Evolutionary conservation across 2,888 invertebrate genomes (phyloP), one percentile per base, ranked within the genome.

Genomic region (Aphodius sticticus): DNA sequence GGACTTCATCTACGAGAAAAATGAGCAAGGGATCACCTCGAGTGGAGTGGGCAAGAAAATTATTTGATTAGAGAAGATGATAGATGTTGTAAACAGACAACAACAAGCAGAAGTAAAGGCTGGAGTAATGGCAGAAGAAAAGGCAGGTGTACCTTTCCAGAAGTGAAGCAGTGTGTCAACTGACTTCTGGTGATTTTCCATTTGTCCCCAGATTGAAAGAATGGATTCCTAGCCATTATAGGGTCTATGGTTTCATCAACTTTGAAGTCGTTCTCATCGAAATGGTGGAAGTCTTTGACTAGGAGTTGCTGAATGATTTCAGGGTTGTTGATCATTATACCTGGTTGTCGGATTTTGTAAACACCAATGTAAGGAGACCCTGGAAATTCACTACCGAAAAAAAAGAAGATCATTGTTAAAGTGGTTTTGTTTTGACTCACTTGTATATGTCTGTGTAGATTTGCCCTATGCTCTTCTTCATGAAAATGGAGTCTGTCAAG

Each of bases 181-280:
- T 90, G 90, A 0, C 87, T 85, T 6, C 92, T 87, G 0, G 89
- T 85, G 0, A 87, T 86, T 80, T 91, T 91, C 92, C 92, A 91
- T 81, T 88, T 85, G 14, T 89, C 86, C 0, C 91, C 90, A 12
- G 87, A 88, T 26, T 91, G 81, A 0, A 86, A 80, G 81, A 92
- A 91, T 0, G 91, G 90, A 86, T 91, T 90, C 74, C 89, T 88
- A 1, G 88, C 88, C 6, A 90, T 84, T 6, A 92, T 83, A 0
- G 89, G 90, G 78, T 92, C 92, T 0, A 84, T 81, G 15, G 89
- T 85, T 69, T 89, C 88, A 80, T 90, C 87, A 0, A 86, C 77
- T 16, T 85, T 76, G 12, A 89, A 81, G 69, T 88, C 89, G 79
- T 89, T 90, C 78, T 89, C 86, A 35, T 86, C 85, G 80, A 90